phyloP scores from a whole-genome alignment of 2,888 invertebrate genomes.

The Terebella lapidaria region DNA sequence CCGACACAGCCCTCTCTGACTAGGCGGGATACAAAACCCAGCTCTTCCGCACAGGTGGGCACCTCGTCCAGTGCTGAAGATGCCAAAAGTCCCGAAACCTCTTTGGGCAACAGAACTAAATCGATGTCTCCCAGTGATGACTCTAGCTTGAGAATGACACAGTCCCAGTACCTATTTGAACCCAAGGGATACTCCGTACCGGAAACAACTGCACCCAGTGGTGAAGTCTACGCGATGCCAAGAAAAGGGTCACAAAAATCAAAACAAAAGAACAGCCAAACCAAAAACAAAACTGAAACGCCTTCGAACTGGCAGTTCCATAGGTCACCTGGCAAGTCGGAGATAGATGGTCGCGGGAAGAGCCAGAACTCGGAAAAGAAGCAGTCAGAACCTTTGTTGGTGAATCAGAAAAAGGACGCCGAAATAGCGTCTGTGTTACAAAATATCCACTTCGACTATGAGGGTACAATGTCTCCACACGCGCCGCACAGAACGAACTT shows the following conservation, averaged over 20 bases:
- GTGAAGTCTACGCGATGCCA: neutral
- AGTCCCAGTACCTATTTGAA: neutral
- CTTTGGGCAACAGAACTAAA: neutral
- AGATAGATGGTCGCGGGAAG: neutral
- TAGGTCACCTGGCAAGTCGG: neutral
- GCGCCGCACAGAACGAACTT: slow-evolving; percentile 20
- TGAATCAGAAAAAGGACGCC: slow-evolving; percentile 23
- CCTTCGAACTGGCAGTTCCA: neutral
- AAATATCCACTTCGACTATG: slow-evolving; percentile 18
- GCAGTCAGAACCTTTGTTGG: slow-evolving; percentile 14
- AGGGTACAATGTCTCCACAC: slow-evolving; percentile 12
- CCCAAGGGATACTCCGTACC: neutral
- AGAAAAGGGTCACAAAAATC: neutral
- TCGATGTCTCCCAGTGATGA: neutral
- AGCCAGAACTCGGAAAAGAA: slow-evolving; percentile 1
- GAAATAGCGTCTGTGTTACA: slow-evolving; percentile 22
- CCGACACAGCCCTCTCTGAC: slow-evolving; percentile 9
- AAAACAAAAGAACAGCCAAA: neutral
- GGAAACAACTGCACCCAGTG: neutral
- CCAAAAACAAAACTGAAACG: neutral
- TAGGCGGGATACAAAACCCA: neutral
- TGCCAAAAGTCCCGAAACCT: neutral
- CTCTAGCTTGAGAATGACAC: neutral
- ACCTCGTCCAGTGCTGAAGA: neutral
- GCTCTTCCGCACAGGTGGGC: neutral